Base-by-base conservation (phyloP, 2,113 vertebrate genomes). In the Prunella himalayana region DNA sequence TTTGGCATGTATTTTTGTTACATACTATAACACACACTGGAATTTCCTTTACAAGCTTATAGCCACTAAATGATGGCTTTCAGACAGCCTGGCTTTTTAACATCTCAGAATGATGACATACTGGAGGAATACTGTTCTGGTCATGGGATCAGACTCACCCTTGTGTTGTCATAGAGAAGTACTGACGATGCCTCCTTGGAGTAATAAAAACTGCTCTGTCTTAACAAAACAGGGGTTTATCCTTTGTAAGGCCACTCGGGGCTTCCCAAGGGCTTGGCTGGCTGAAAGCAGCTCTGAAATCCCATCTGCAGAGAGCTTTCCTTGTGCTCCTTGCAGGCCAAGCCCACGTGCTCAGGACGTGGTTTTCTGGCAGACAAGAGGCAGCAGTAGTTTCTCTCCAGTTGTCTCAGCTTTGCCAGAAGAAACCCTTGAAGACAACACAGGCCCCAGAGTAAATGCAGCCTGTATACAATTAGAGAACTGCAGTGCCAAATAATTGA, bases 141-240 rank as follows among this genome's bases (percentile, higher is more conserved):
- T 93, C 90, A 95, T 17, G 85, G 76, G 87, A 83, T 73, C 47
- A 79, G 92, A 86, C 93, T 90, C 93, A 71, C 88, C 90, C 92
- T 94, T 82, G 31, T 73, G 77, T 82, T 92, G 94, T 84, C 92
- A 81, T 78, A 91, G 86, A 68, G 69, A 75, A 95, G 83, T 44
- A 28, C 82, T 68, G 82, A 86, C 45, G 35, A n/a, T 18, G 17
- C 76, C 49, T 94, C 76, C 83, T 77, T 54, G 63, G 82, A 51
- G 88, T 41, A 79, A 86, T 76, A 91, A 86, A 66, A 84, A 75
- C 69, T 17, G 28, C 72, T 93, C 30, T 83, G 88, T 71, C 83
- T 59, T 90, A 65, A 80, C 80, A 59, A 85, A 86, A 78, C 64
- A 73, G 68, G 85, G 59, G 13, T 90, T 95, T 70, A 66, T 59